Evolutionary conservation across 2,797 vertebrate species (phyloP), one percentile per base, ranked within the genome.

Genomic region (Halcyon badia): DNA sequence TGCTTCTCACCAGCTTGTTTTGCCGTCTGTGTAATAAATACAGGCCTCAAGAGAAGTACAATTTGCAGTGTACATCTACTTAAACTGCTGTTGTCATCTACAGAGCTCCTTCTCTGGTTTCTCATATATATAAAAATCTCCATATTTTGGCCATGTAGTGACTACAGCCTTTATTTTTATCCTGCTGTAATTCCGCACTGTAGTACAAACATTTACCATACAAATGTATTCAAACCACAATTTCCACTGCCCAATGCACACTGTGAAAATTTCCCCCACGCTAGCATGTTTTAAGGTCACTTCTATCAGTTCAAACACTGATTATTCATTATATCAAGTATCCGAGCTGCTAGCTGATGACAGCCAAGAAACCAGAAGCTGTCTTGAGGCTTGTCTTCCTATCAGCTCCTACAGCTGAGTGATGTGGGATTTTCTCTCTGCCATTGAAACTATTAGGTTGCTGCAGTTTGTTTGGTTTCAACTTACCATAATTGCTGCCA

Each of bases 351-450:
- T 94, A 95, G 78, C 28, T 88, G 97, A 94, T 96, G 96, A 97
- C 97, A 97, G 94, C 71, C 73, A 82, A 76, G 91, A 97, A 97
- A 96, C 89, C 94, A 76, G 90, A 96, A 97, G 69, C 89, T 86
- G 76, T 90, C 90, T 87, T 66, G 79, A 96, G 84, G 88, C 41
- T 95, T 97, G 90, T 95, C 87, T 96, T 96, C 95, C 86, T 95
- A 96, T 96, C 94, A 93, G 79, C 86, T 91, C 73, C 82, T 66
- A 64, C 83, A 92, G 91, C 93, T 94, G 91, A 60, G 52, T 1
- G 4, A 69, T 71, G 78, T 75, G 77, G 80, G 56, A 69, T 41
- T 41, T 88, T 83, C 28, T 88, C 81, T 87, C 89, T 91, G 71
- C 82, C 83, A 71, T 72, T 94, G 94, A 96, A 92, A 96, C 84